Evolutionary conservation across 2,113 vertebrate species (phyloP), one percentile per base, ranked within the genome.

Genomic region (Hippocampus zosterae): DNA sequence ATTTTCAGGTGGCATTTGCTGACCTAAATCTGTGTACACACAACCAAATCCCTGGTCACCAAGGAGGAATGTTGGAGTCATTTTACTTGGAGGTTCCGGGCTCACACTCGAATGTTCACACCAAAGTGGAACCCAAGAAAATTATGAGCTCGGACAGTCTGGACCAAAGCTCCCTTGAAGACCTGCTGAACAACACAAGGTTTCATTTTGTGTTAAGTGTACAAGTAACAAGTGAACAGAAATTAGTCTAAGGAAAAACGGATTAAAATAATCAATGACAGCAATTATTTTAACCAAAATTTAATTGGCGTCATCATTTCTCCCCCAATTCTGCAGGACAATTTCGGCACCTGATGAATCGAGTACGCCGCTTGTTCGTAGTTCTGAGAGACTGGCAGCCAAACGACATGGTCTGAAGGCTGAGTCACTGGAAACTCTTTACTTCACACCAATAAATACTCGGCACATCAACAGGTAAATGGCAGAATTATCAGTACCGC

Each of bases 391-490:
- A 0, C 84, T 88, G 8, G 83, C 89, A 1, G 88, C 92, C 0
- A 93, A 88, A 79, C 92, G 73, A 0, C 77, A 78, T 3, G 87
- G 89, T 3, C 72, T 73, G 0, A 88, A 88, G 8, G 77, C 85
- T 0, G 93, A 95, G 11, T 95, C 95, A 1, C 68, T 94, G 74
- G 94, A 96, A 84, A 95, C 93, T 0, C 90, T 97, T 19, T 96
- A 94, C 82, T 97, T 97, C 37, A 96, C 95, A 0, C 96, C 96
- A 5, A 91, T 94, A 74, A 90, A 88, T 44, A 64, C 55, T 70
- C 91, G 82, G 16, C 71, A 81, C 25, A 56, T 6, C 8, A 80
- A 48, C 73, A 82, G 75, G 82, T 84, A 29, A 44, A 2, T 46
- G 16, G 29, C 8, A 40, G 1, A 15, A 0, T 15, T 56, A 15